Evolutionary conservation across 2,113 vertebrate species (phyloP).

Genomic region (Tonatia bakeri): DNA sequence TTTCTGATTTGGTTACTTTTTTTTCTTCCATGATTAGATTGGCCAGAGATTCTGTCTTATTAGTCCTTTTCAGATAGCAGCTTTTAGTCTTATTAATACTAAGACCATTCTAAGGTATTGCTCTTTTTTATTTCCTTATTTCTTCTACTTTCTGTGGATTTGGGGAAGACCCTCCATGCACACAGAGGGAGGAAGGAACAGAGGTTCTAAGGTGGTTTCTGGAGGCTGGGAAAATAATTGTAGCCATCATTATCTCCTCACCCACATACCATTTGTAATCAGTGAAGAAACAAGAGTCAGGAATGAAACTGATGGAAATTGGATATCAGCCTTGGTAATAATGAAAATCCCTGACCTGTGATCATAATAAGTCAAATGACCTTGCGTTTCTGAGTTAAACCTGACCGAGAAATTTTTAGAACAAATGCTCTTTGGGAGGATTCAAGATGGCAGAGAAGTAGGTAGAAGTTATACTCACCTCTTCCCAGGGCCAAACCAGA

Average conservation of each 20-base stretch:
- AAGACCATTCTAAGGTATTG: not conserved
- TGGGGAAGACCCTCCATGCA: not conserved
- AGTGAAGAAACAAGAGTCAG: not conserved
- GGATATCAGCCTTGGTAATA: not conserved
- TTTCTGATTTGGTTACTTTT: constrained; percentile 48
- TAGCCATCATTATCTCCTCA: not conserved
- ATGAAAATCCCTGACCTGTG: not conserved
- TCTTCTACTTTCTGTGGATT: not conserved
- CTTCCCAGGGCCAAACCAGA: not conserved
- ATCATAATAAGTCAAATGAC: not conserved
- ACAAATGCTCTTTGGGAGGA: not conserved
- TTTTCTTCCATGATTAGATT: constrained; percentile 30
- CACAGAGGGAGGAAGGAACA: not conserved
- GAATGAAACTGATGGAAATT: not conserved
- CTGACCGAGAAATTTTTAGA: not conserved
- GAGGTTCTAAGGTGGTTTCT: not conserved
- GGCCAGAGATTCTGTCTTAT: not conserved
- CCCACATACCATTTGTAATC: not conserved
- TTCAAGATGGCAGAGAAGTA: not conserved
- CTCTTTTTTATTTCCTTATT: not conserved
- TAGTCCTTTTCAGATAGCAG: not conserved
- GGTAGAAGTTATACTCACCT: not conserved
- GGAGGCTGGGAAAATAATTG: not conserved
- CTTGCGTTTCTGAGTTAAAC: not conserved
- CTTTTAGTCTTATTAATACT: constrained; percentile 13